Evolutionary conservation across 1,140 invertebrate species (phyloP).

Genomic region (Acromyrmex charruanus): DNA sequence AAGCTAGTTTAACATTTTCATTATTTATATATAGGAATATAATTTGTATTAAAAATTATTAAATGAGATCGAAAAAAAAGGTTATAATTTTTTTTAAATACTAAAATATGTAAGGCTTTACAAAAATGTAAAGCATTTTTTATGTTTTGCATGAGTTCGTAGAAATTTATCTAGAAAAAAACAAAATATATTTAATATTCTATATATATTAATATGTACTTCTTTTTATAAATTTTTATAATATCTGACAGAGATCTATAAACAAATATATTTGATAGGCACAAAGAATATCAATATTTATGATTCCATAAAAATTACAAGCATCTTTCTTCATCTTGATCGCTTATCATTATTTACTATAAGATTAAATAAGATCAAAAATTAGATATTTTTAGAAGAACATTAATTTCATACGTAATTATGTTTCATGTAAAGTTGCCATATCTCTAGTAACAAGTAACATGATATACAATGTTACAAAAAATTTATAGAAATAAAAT

Average conservation of each 20-base stretch:
- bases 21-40: neutral
- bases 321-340: conserved; percentile 18
- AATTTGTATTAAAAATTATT: neutral
- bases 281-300: neutral
- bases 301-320: neutral
- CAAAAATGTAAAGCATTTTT: neutral
- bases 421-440: conserved; percentile 15
- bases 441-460: conserved; percentile 38
- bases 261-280: neutral
- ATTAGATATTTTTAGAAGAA: neutral
- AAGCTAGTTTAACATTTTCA: neutral
- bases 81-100: neutral
- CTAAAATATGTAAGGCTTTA: neutral
- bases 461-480: conserved; percentile 66
- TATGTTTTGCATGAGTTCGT: neutral
- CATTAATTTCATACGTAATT: neutral
- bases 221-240: conserved; percentile 24
- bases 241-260: neutral
- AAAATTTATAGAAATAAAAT: conserved; percentile 68
- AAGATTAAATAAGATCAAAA: neutral
- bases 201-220: neutral
- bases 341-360: neutral
- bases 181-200: neutral
- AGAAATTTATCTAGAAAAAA: neutral
- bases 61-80: neutral